Conservation (phyloP, 92 coral and sea anemone species). For the Palythoa grandiflora region DNA sequence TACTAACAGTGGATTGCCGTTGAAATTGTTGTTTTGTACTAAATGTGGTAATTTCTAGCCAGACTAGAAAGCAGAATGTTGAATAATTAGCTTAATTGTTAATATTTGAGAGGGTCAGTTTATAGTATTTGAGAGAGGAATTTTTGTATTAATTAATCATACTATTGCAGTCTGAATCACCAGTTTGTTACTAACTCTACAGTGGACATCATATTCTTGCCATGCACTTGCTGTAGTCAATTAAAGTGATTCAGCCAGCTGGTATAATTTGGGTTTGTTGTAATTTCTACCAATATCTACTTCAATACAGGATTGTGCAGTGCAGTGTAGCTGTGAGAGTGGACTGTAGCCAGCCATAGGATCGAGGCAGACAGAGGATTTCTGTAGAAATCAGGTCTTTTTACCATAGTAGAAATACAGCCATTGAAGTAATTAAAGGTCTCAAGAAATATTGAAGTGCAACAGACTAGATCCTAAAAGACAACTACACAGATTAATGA, state of each 20-base stretch:
- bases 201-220: not conserved
- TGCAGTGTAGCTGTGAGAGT: constrained; percentile 41
- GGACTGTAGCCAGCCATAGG: constrained; percentile 35
- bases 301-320: constrained; percentile 29
- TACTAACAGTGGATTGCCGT: constrained; percentile 9
- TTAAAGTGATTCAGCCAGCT: too few relatives aligned
- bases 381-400: constrained; percentile 37
- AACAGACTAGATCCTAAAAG: constrained; percentile 28
- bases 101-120: too few relatives aligned
- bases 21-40: constrained; percentile 22
- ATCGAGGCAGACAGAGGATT: constrained; percentile 36
- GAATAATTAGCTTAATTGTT: too few relatives aligned
- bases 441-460: constrained; percentile 26
- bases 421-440: constrained; percentile 32
- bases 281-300: constrained; percentile 10
- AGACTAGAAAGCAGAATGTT: too few relatives aligned
- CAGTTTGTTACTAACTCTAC: not conserved
- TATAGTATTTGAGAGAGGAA: too few relatives aligned
- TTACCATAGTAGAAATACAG: constrained; percentile 30
- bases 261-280: not conserved
- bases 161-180: too few relatives aligned
- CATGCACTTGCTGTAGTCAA: too few relatives aligned
- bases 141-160: too few relatives aligned
- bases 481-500: constrained; percentile 6
- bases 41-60: constrained; percentile 26